Evolutionary conservation across 2,888 invertebrate genomes (phyloP).

Genomic region (Dryocosmus kuriphilus): DNA sequence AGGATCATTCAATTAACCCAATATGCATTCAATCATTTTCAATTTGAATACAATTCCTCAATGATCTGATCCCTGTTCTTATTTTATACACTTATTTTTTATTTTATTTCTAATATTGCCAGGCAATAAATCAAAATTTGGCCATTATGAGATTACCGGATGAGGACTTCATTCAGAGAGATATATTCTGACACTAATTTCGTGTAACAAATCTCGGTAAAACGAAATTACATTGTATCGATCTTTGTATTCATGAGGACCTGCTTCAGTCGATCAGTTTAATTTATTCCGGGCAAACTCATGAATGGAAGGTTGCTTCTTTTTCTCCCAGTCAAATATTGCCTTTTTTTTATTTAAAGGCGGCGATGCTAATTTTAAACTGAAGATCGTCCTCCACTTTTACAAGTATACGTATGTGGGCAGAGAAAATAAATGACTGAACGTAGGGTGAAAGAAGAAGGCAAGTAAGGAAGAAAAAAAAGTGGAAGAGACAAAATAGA

Average conservation of each 20-base stretch:
- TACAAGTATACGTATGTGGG: background rate
- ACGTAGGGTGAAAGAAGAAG: background rate
- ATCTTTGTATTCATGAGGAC: conserved; percentile 28
- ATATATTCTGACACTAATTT: conserved; percentile 22
- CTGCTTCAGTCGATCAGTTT: conserved; percentile 2
- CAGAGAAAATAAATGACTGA: conserved; percentile 4
- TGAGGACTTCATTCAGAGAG: background rate
- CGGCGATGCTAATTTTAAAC: conserved; percentile 16
- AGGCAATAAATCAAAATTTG: background rate
- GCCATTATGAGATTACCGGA: background rate
- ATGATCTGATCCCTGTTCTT: background rate
- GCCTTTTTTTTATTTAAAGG: background rate
- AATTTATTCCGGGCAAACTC: conserved; percentile 28
- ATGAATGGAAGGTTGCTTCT: conserved; percentile 36
- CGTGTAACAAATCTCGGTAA: conserved; percentile 8
- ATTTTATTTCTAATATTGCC: background rate
- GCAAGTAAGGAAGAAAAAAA: background rate
- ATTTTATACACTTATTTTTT: background rate
- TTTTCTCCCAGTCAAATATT: background rate
- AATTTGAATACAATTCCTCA: background rate
- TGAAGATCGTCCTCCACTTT: background rate
- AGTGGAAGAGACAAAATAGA: background rate
- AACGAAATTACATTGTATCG: conserved; percentile 28
- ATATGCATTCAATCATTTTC: background rate
- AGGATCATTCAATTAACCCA: background rate